A percentile compares a stretch with the other conserved stretches of the same genome.
Evolutionary conservation across 2,113 vertebrate genomes (phyloP).

Genomic region (Pagrus major): DNA sequence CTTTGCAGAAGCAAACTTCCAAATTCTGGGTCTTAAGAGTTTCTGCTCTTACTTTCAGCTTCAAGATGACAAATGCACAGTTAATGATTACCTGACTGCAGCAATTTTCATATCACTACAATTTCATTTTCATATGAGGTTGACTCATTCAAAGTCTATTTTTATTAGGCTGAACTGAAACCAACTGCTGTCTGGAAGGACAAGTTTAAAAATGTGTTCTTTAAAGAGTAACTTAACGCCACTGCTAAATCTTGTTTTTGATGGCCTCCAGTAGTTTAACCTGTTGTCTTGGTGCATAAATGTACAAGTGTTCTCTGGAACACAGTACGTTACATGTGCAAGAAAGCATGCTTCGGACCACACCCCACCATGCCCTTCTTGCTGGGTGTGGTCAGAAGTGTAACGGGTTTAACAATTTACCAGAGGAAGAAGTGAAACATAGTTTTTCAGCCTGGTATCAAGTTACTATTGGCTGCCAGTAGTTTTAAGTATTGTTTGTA

Average conservation of each 20-base stretch:
- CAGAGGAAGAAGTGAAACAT: background rate
- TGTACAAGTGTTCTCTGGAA: background rate
- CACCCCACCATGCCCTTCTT: background rate
- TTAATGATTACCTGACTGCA: background rate
- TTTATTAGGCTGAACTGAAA: background rate
- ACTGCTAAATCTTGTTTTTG: background rate
- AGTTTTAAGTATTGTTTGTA: background rate
- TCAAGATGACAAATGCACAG: too few relatives aligned
- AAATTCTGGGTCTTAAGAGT: background rate
- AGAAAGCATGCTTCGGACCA: background rate
- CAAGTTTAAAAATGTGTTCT: background rate
- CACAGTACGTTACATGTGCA: background rate
- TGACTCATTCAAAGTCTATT: background rate
- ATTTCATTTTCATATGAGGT: background rate
- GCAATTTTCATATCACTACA: background rate
- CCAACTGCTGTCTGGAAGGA: background rate
- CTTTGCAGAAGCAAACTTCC: background rate
- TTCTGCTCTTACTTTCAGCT: background rate
- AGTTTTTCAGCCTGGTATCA: background rate
- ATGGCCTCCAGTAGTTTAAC: background rate
- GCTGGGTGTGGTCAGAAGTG: background rate
- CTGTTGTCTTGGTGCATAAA: background rate
- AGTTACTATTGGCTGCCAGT: background rate
- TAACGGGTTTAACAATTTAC: background rate
- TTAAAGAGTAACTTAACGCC: background rate